phyloP scores from a whole-genome alignment of 2,888 invertebrate genomes.

The Nycteola revayana region DNA sequence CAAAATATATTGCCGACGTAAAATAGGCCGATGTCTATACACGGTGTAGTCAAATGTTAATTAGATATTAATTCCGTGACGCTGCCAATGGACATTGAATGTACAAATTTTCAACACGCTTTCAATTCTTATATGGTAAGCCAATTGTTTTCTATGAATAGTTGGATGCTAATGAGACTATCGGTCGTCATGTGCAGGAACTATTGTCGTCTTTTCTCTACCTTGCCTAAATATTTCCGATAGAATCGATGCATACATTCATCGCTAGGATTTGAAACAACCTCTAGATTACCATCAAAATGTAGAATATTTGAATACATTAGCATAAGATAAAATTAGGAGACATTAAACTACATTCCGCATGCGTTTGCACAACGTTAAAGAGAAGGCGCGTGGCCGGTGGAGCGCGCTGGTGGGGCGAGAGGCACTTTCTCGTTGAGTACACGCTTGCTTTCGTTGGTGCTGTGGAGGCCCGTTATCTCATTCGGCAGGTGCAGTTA shows the following conservation, averaged over 20 bases:
- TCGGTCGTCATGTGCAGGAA: slow-evolving; percentile 37
- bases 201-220: background rate
- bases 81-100: slow-evolving; percentile 1
- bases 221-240: too few species aligned
- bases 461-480: slow-evolving; percentile 67
- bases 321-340: slow-evolving; percentile 29
- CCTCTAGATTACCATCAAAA: background rate
- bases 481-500: slow-evolving; percentile 76
- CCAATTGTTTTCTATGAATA: slow-evolving; percentile 32
- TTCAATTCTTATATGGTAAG: slow-evolving; percentile 43
- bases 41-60: slow-evolving; percentile 1
- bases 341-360: slow-evolving; percentile 52
- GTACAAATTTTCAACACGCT: slow-evolving; percentile 24
- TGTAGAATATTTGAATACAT: slow-evolving; percentile 4
- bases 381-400: slow-evolving; percentile 58
- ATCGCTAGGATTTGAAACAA: too few species aligned
- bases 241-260: too few species aligned
- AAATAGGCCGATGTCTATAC: slow-evolving; percentile 9
- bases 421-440: slow-evolving; percentile 71
- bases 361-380: slow-evolving; percentile 72
- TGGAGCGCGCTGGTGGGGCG: slow-evolving; percentile 9
- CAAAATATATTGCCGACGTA: slow-evolving; percentile 4
- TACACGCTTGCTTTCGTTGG: slow-evolving; percentile 78
- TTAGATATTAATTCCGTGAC: slow-evolving; percentile 3
- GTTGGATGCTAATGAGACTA: slow-evolving; percentile 49